phyloP scores from a whole-genome alignment of 2,797 vertebrate genomes.

The Pachyuromys duprasi region DNA sequence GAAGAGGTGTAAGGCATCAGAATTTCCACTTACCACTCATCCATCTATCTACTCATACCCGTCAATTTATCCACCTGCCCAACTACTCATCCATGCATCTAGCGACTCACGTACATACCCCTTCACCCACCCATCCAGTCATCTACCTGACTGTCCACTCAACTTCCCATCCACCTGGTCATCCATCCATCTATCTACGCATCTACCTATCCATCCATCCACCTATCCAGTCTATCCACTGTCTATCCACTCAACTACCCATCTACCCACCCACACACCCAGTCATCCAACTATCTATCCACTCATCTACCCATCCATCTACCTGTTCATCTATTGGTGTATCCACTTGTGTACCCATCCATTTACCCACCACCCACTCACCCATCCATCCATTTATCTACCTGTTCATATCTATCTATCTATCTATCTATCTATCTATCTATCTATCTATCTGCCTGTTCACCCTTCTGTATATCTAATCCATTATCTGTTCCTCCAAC shows the following conservation, averaged over 20 bases:
- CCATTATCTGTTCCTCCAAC: not conserved
- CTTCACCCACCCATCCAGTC: not conserved
- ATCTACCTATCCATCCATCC: too few species aligned
- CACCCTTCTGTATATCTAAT: fast-evolving
- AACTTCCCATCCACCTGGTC: not conserved
- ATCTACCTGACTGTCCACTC: not conserved
- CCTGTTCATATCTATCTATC: not conserved
- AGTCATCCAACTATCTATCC: not conserved
- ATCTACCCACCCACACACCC: not conserved
- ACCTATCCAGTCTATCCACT: too few species aligned
- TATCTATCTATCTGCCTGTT: fast-evolving
- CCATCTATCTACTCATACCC: too few species aligned
- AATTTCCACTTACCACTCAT: not conserved
- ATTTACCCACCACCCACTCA: not conserved
- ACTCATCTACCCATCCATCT: fast-evolving
- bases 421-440: fast-evolving
- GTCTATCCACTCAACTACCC: fast-evolving
- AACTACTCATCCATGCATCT: not conserved
- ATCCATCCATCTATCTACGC: not conserved
- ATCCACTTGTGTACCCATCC: fast-evolving
- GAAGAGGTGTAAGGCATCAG: too few species aligned
- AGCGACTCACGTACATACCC: too few species aligned
- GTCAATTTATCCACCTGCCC: too few species aligned
- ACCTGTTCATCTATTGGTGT: fast-evolving
- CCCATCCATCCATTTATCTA: not conserved